These are phyloP conservation scores for Urocynchramus pylzowi DNA, from an alignment of 2,113 vertebrate species.

Conservation along the genomic window DNA sequence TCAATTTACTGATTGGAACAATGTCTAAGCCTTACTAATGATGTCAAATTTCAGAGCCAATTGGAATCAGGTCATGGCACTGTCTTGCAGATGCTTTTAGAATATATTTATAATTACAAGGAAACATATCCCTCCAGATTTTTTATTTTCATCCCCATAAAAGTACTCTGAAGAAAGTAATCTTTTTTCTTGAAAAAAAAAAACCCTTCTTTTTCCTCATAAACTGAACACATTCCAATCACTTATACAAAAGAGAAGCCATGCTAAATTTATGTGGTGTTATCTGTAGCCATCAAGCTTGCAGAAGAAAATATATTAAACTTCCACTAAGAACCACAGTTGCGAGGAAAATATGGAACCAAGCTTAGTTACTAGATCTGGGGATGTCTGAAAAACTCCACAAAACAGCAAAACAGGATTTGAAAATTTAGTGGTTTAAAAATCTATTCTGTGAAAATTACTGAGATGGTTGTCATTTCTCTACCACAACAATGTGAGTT, in stretches of 20 bases:
- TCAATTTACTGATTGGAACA: neutral
- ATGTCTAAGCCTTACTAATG: neutral
- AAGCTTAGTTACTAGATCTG: neutral
- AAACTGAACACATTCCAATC: neutral
- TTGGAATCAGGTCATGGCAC: neutral
- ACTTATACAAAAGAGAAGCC: neutral
- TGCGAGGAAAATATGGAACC: neutral
- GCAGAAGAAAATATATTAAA: neutral
- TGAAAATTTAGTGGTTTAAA: neutral
- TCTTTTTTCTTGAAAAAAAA: neutral
- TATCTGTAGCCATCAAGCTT: neutral
- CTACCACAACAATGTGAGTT: neutral
- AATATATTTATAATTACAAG: neutral
- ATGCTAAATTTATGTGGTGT: neutral
- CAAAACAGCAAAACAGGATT: neutral
- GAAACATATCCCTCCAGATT: neutral
- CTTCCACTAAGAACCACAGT: neutral
- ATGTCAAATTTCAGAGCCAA: neutral
- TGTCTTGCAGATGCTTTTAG: neutral
- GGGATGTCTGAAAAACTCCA: neutral
- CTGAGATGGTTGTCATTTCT: neutral
- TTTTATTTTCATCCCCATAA: neutral
- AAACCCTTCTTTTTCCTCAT: neutral
- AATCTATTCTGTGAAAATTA: neutral
- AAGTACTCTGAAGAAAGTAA: neutral